A percentile compares a stretch with the other conserved stretches of the same genome.
phyloP scores from a whole-genome alignment of 1,140 invertebrate species.

The Armadillidium nasatum region DNA sequence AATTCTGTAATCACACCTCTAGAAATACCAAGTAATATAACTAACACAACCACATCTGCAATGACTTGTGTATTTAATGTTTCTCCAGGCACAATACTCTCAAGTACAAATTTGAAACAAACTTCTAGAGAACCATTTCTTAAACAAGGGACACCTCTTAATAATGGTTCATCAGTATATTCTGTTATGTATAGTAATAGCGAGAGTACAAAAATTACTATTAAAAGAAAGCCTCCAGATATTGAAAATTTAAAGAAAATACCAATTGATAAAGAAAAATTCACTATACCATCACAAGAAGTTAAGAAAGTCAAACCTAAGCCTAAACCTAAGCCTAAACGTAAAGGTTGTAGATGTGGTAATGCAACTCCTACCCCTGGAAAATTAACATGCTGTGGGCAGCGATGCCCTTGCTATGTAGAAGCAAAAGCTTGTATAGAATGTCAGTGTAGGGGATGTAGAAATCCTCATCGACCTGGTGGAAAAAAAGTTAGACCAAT shows the following conservation, averaged over 20 bases:
- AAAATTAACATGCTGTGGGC: conserved; percentile 85
- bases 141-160: conserved; percentile 55
- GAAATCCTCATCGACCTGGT: conserved; percentile 77
- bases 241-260: conserved; percentile 34
- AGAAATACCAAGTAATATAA: conserved; percentile 18
- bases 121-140: conserved; percentile 32
- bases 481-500: conserved; percentile 64
- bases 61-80: conserved; percentile 30
- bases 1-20: neutral
- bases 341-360: conserved; percentile 77
- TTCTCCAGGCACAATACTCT: conserved; percentile 38
- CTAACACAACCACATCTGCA: conserved; percentile 15
- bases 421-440: conserved; percentile 77
- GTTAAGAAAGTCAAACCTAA: conserved; percentile 56
- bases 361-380: conserved; percentile 79
- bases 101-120: conserved; percentile 44
- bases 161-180: conserved; percentile 66
- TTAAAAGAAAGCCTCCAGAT: conserved; percentile 63
- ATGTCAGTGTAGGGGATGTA: conserved; percentile 82
- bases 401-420: conserved; percentile 87
- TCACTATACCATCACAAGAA: conserved; percentile 44
- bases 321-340: conserved; percentile 57
- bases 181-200: conserved; percentile 71
- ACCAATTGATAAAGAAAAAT: conserved; percentile 33
- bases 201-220: conserved; percentile 70